phyloP scores from a whole-genome alignment of 2,113 vertebrate genomes.

The Nerophis lumbriciformis region DNA sequence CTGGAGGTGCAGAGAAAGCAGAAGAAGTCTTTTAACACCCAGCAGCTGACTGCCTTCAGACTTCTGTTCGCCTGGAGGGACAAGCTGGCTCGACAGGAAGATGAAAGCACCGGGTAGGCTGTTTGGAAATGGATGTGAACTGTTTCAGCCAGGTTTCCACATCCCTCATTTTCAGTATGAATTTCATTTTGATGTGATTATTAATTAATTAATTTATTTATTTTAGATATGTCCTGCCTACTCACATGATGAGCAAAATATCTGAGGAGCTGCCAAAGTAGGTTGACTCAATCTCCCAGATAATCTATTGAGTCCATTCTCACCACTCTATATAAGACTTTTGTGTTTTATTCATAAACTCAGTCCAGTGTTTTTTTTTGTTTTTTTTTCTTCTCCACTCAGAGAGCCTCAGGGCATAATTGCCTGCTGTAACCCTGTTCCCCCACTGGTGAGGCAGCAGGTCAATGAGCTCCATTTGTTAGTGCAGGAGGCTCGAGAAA shows the following conservation, averaged over 20 bases:
- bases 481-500: constrained; percentile 86
- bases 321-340: not conserved
- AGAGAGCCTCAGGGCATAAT: constrained; percentile 93
- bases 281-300: constrained; percentile 46
- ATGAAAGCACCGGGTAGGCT: constrained; percentile 91
- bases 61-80: constrained; percentile 91
- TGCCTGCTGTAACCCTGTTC: constrained; percentile 91
- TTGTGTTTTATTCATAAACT: constrained; percentile 16
- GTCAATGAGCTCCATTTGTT: constrained; percentile 88
- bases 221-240: constrained; percentile 87
- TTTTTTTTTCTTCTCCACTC: constrained; percentile 8
- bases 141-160: constrained; percentile 19
- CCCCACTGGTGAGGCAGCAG: constrained; percentile 90
- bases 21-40: constrained; percentile 87
- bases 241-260: constrained; percentile 93
- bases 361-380: constrained; percentile 1
- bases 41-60: constrained; percentile 88
- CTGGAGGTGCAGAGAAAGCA: constrained; percentile 88
- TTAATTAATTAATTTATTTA: constrained; percentile 5
- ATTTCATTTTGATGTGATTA: not conserved
- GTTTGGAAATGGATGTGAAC: constrained; percentile 32
- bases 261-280: constrained; percentile 92
- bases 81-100: constrained; percentile 84
- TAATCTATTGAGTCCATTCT: not conserved
- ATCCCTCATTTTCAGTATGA: constrained; percentile 4